Base-by-base conservation (phyloP, 2,888 invertebrate species). In the Crossocerus cetratus region DNA sequence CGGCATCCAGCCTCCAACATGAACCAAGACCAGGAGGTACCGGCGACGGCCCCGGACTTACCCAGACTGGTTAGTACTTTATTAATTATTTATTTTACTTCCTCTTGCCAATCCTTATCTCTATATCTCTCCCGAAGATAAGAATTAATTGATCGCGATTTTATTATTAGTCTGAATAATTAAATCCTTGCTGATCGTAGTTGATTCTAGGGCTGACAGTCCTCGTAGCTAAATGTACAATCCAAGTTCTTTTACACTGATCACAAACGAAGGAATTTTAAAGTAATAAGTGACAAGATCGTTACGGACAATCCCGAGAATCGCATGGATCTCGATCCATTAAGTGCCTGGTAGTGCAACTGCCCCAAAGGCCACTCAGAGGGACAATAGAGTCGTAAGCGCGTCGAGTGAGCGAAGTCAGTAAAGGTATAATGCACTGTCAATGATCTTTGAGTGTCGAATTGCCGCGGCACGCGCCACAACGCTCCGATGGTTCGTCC, bases 1-100 rank as follows among this genome's bases (percentile, higher is more conserved):
- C 18, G 45, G 23, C 4, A 14, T 3, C 2, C n/a, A 57, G 45
- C 32, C 54, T 55, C 60, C 45, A 87, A 83, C 81, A 87, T 87
- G 87, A 87, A 84, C 60, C 77, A 87, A 57, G 87, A 87, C 81
- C 87, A 87, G 75, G 87, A 87, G 67, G 87, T 87, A 43, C 87
- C 87, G 4, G 87, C 83, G 14, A 83, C 85, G 18, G 80, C 83
- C 0, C 76, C 83, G 18, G 86, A 86, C 72, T 75, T 86, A 61
- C 65, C 82, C 5, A 82, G 86, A 78, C 75, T 87, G 86, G 87
- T 87, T 72, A 85, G 84, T 76, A 32, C 32, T 32, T 32, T 32
- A 32, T 5, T n/a, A n/a, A n/a, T 32, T 32, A 32, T 32, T 8
- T 32, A 32, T 32, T 32, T 32, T 5, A 32, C 11, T 32, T 2